phyloP scores from a whole-genome alignment of 2,113 vertebrate genomes.

The Eclectus roratus region DNA sequence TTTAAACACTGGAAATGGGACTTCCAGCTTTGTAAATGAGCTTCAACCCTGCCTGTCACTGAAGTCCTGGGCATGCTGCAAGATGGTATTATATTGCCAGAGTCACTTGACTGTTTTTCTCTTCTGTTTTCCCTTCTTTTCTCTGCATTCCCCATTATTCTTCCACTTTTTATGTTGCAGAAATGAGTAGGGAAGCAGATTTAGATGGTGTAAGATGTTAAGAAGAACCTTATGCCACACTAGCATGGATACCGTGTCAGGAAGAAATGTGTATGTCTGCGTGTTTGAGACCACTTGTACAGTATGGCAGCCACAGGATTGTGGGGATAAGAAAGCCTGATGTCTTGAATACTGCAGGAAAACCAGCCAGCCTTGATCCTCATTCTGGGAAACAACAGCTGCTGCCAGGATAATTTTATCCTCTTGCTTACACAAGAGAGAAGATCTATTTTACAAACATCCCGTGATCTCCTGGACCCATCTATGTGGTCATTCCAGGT shows the following conservation, averaged over 20 bases:
- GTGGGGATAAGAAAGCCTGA: not conserved
- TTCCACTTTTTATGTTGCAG: not conserved
- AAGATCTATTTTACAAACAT: constrained; percentile 69
- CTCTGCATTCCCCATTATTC: not conserved
- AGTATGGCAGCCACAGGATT: not conserved
- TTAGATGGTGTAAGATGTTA: not conserved
- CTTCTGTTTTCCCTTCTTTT: not conserved
- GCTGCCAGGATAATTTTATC: constrained; percentile 67
- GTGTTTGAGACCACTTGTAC: not conserved
- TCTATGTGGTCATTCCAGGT: constrained; percentile 54
- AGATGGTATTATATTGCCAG: not conserved
- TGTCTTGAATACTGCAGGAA: constrained; percentile 34
- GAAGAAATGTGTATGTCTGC: not conserved
- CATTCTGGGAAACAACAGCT: constrained; percentile 67
- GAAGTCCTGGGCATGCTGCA: not conserved
- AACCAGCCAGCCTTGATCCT: constrained; percentile 59
- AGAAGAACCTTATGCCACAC: not conserved
- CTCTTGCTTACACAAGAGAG: constrained; percentile 64
- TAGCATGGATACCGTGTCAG: not conserved
- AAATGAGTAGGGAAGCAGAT: not conserved
- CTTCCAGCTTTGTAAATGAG: not conserved
- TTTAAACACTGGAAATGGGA: not conserved
- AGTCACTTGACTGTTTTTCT: not conserved
- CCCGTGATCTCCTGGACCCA: constrained; percentile 61
- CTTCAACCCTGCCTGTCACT: not conserved